Evolutionary conservation across 2,888 invertebrate genomes (phyloP).

Genomic region (Metalampra italica): DNA sequence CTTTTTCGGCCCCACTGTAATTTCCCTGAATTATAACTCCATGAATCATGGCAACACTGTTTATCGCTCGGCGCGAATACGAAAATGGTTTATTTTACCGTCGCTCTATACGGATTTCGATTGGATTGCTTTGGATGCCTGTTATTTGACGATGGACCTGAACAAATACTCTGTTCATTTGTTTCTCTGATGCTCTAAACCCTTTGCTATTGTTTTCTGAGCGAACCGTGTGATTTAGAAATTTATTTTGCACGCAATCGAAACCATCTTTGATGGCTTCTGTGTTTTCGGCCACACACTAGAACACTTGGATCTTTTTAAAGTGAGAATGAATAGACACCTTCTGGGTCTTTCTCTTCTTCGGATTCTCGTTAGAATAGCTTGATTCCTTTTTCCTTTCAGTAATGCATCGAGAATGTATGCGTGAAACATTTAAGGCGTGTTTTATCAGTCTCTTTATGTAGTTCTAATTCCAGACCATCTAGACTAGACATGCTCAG

Average conservation of each 20-base stretch:
- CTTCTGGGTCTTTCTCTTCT: no score
- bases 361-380: no score
- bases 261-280: no score
- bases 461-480: constrained; percentile 24
- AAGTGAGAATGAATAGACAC: no score
- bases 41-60: constrained; percentile 48
- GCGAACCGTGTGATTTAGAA: no score
- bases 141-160: constrained; percentile 10
- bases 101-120: neutral
- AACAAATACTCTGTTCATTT: neutral
- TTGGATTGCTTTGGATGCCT: neutral
- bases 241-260: no score
- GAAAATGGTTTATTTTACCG: constrained; percentile 26
- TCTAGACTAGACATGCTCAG: constrained; percentile 13
- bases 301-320: no score
- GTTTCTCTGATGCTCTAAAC: neutral
- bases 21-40: constrained; percentile 58
- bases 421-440: no score
- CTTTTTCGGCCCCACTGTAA: constrained; percentile 45
- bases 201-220: neutral
- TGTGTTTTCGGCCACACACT: no score
- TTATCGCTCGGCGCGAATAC: constrained; percentile 35
- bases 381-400: no score
- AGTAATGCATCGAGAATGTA: no score
- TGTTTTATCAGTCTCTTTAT: neutral